Evolutionary conservation across 1,140 invertebrate genomes (phyloP).

Genomic region (Drosophila chauvacae): DNA sequence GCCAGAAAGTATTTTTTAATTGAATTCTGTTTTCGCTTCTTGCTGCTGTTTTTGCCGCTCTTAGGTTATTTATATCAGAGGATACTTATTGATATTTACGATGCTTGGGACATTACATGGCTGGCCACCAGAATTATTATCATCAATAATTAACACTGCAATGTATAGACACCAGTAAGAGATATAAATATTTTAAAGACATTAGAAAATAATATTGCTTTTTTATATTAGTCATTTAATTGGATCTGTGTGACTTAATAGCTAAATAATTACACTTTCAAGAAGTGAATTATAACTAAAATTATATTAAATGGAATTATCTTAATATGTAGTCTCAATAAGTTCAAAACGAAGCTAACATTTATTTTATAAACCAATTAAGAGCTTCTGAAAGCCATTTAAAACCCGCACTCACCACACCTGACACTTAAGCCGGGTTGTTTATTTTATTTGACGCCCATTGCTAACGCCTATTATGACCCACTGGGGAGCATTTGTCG

Average conservation of each 20-base stretch:
- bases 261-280: not conserved
- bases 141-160: not conserved
- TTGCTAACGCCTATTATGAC: conserved; percentile 15
- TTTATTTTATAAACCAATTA: conserved; percentile 58
- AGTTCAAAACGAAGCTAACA: not conserved
- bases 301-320: no score
- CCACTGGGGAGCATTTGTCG: conserved; percentile 46
- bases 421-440: conserved; percentile 34
- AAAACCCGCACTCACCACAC: conserved; percentile 15
- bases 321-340: not conserved
- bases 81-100: conserved; percentile 55
- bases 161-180: not conserved
- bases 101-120: conserved; percentile 14
- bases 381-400: conserved; percentile 36
- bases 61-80: conserved; percentile 38
- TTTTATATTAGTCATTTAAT: not conserved
- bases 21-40: conserved; percentile 41
- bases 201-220: no score
- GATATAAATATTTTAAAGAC: not conserved
- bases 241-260: not conserved
- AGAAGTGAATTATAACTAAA: not conserved
- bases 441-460: conserved; percentile 35
- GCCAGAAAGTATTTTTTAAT: conserved; percentile 63
- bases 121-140: conserved; percentile 22
- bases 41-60: conserved; percentile 26